Conservation (phyloP, 2,888 invertebrate genomes). For the Camponotus fellah region DNA sequence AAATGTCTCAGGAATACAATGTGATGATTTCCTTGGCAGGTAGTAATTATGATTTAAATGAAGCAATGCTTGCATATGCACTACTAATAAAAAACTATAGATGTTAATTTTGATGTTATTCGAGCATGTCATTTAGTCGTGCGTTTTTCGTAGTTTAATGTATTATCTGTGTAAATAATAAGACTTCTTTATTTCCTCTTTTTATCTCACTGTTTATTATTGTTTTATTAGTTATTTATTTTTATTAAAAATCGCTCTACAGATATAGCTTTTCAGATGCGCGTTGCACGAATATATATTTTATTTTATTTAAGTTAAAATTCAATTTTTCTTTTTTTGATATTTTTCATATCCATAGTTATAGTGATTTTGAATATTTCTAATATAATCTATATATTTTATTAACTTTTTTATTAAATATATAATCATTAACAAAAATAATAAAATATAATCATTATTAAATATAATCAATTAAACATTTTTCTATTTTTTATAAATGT, state of each 20-base stretch:
- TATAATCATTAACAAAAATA: not conserved
- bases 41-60: conserved; percentile 82
- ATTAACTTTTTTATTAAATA: conserved; percentile 31
- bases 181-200: not conserved
- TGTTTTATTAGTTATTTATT: conserved; percentile 10
- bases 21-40: conserved; percentile 95
- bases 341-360: not conserved
- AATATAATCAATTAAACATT: conserved; percentile 7
- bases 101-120: conserved; percentile 21
- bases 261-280: conserved; percentile 22
- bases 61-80: conserved; percentile 19
- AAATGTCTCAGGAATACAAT: conserved; percentile 91
- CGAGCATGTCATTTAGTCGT: conserved; percentile 20
- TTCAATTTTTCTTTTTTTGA: not conserved
- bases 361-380: conserved; percentile 1
- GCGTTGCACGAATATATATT: conserved; percentile 7
- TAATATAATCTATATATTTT: conserved; percentile 15
- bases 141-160: conserved; percentile 1
- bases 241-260: conserved; percentile 14
- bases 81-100: conserved; percentile 35
- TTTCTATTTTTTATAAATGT: conserved; percentile 11
- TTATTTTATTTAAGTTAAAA: conserved; percentile 7
- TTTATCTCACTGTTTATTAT: not conserved
- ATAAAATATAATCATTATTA: too few species aligned
- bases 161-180: conserved; percentile 19